Base-by-base conservation (phyloP, 1,140 invertebrate species). In the Parapsyche elsis region DNA sequence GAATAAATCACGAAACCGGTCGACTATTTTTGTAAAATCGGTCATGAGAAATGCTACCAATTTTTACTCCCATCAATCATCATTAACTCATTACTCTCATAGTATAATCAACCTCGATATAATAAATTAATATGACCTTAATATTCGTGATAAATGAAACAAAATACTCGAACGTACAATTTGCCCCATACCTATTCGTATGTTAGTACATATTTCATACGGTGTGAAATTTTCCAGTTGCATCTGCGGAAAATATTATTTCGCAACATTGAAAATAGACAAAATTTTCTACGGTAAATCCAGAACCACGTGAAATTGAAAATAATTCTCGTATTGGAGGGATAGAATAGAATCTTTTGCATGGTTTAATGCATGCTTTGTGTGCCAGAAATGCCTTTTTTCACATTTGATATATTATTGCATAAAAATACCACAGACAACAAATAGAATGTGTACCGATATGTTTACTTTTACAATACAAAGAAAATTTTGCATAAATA, bases 291-390 rank as follows among this genome's bases (percentile, higher is more conserved):
- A 10, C 49, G 0, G 26, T n/a, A 38, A 23, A 67, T 67, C 9
- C 38, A 21, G 71, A 38, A 30, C 5, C 10, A 46, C 71, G 71
- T 73, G 71, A 73, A 49, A 73, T 73, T 73, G 71, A 73, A 73
- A 73, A 73, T 73, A 73, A 73, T 73, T 73, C 71, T 38, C 14
- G 30, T 49, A 73, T 73, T 49, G 71, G 10, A 30, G 21, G 19
- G 10, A 61, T 23, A 10, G 9, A 10, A 61, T 45, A 23, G 71
- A 46, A 73, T 73, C n/a, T 73, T 38, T 73, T 73, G 71, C 71
- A 73, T 73, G 71, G 71, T 73, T 73, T 73, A 73, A 73, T 73
- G 71, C 71, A 49, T 73, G 71, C 71, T 73, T 73, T 73, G 71
- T 73, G 71, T 49, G 16, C 71, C 71, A 10, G 71, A 16, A 24